A percentile compares a stretch with the other conserved stretches of the same genome.
phyloP scores from a whole-genome alignment of 2,888 invertebrate genomes.

The Diaperis boleti region DNA sequence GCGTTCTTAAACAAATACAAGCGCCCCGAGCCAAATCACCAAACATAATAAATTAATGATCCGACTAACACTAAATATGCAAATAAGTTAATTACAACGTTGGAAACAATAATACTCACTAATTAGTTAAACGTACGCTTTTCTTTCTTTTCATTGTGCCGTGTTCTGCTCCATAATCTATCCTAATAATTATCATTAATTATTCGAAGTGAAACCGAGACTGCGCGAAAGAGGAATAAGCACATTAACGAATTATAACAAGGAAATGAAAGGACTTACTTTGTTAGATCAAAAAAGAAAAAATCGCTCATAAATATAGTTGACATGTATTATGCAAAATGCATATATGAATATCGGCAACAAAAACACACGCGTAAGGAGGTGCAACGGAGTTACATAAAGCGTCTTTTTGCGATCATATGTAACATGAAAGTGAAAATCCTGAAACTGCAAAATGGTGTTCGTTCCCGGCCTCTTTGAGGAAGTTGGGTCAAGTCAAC shows the following conservation, averaged over 20 bases:
- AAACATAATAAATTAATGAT: conserved; percentile 7
- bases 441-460: no score
- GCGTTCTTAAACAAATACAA: no score
- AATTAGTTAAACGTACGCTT: conserved; percentile 16
- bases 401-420: neutral
- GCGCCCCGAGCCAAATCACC: no score
- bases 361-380: neutral
- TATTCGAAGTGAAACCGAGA: conserved; percentile 11
- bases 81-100: conserved; percentile 20
- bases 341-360: neutral
- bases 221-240: neutral
- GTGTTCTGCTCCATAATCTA: conserved; percentile 9
- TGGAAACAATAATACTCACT: conserved; percentile 19
- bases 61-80: conserved; percentile 7
- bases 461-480: no score
- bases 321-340: conserved; percentile 1
- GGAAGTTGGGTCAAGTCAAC: no score
- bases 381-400: conserved; percentile 1
- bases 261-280: conserved; percentile 28
- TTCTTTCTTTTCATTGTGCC: neutral
- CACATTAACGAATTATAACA: conserved; percentile 13
- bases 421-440: neutral
- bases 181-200: conserved; percentile 13
- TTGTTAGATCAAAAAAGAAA: neutral
- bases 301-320: neutral